Conservation (phyloP, 2,797 vertebrate species). For the Enteromius trimaculatus region DNA sequence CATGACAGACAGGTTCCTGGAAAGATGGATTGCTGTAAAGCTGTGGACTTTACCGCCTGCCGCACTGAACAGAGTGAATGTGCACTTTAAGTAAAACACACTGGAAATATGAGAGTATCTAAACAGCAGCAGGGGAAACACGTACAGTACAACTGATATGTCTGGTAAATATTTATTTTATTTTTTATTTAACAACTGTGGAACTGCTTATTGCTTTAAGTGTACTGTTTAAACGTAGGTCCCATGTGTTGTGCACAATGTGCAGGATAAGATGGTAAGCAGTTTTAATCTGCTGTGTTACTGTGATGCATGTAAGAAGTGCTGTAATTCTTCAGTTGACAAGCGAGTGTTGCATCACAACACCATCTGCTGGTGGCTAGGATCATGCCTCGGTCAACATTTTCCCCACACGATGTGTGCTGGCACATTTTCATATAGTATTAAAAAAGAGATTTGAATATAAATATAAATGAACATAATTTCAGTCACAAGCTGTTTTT, state of each 20-base stretch:
- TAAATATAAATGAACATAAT: slow-evolving; percentile 14
- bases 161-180: not conserved
- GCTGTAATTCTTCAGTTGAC: not conserved
- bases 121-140: slow-evolving; percentile 34
- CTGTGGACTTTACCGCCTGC: not conserved
- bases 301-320: not conserved
- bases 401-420: not conserved
- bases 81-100: slow-evolving; percentile 39
- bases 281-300: not conserved
- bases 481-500: slow-evolving; percentile 11
- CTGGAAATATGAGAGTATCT: slow-evolving; percentile 27
- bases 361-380: slow-evolving; percentile 71
- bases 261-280: not conserved
- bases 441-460: too few species aligned
- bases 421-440: not conserved
- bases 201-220: not conserved
- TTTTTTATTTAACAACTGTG: not conserved
- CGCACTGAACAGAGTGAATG: slow-evolving; percentile 16
- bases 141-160: slow-evolving; percentile 21
- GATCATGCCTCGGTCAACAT: slow-evolving; percentile 13
- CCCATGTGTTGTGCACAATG: not conserved
- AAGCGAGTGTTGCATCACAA: slow-evolving; percentile 54
- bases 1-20: slow-evolving; percentile 53
- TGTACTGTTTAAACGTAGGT: not conserved
- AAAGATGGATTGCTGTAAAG: slow-evolving; percentile 61